Evolutionary conservation across 2,797 vertebrate species (phyloP).

Genomic region (Natrix natrix): DNA sequence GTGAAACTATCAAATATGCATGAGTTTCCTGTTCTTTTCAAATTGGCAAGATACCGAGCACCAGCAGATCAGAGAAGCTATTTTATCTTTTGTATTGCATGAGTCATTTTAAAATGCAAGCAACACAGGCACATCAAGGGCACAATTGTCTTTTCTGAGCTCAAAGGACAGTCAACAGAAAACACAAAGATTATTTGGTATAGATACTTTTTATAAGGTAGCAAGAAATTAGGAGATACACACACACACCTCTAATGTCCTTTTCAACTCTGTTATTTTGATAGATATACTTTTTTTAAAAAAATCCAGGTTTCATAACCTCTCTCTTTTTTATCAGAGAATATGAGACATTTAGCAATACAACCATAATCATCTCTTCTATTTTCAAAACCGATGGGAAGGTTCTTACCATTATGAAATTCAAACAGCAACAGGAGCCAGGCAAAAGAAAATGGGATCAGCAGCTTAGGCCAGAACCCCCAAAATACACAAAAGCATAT

Average conservation of each 20-base stretch:
- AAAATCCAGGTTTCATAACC: background rate
- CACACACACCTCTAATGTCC: background rate
- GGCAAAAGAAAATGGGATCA: background rate
- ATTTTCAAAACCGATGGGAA: background rate
- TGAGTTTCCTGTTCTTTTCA: conserved; percentile 44
- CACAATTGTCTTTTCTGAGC: background rate
- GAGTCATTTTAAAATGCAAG: conserved; percentile 33
- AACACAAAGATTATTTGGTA: background rate
- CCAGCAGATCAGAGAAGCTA: conserved; percentile 32
- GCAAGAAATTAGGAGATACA: background rate
- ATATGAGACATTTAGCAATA: background rate
- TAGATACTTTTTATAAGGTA: background rate
- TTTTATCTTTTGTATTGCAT: conserved; percentile 26
- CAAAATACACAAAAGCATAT: background rate
- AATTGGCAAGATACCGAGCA: conserved; percentile 42
- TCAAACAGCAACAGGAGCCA: background rate
- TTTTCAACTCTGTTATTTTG: background rate
- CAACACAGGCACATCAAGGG: conserved; percentile 1
- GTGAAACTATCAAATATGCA: conserved; percentile 56
- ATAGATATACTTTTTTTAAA: background rate
- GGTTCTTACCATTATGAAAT: no score
- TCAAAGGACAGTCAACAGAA: background rate
- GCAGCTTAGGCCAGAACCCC: background rate
- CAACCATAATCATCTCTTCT: background rate
- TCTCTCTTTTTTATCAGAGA: background rate